Base-by-base conservation (phyloP, 2,888 invertebrate species). In the Galerucella nymphaeae region DNA sequence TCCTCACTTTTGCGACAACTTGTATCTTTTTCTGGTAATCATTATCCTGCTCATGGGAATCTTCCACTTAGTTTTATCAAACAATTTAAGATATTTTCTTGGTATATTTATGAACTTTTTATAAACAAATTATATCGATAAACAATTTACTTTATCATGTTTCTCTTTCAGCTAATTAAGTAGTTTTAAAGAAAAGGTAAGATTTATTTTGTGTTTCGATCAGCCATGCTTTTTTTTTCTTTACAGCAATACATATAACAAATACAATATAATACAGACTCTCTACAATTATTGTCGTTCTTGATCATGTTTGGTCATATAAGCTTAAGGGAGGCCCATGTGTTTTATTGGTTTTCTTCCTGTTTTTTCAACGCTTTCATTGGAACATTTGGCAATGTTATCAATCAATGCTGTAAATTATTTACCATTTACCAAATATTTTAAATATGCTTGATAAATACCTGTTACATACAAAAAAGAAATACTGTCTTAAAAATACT, bases 321-420 rank as follows among this genome's bases (percentile, higher is more conserved):
- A 62, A 42, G 73, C 77, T 69, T 74, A 64, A 70, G 77, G 81
- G 82, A 82, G 82, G 82, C 82, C 81, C 82, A 82, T 82, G 81
- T 82, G 78, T 79, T 76, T 74, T 76, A 53, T 58, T 66, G 48
- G 16, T 62, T 59, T 8, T 61, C 66, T 45, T 66, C 48, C 42
- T 62, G 50, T 55, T 62, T 57, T 10, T 13, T 57, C 23, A 57
- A 23, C 11, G 16, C 20, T 23, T 13, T 55, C 4, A 18, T 61
- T 16, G n/a, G 30, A 38, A 14, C n/a, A 57, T 57, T 23, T 61
- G 10, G 30, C 30, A 38, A 38, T 16, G 53, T 18, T 53, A 53
- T 18, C n/a, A 18, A 38, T 53, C 53, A 2, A 16, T 4, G 20
- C 20, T 11, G 18, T 57, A 18, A 14, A 3, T 14, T 14, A 14